phyloP scores from a whole-genome alignment of 1,140 invertebrate species.

The Sminthurinus signatus region DNA sequence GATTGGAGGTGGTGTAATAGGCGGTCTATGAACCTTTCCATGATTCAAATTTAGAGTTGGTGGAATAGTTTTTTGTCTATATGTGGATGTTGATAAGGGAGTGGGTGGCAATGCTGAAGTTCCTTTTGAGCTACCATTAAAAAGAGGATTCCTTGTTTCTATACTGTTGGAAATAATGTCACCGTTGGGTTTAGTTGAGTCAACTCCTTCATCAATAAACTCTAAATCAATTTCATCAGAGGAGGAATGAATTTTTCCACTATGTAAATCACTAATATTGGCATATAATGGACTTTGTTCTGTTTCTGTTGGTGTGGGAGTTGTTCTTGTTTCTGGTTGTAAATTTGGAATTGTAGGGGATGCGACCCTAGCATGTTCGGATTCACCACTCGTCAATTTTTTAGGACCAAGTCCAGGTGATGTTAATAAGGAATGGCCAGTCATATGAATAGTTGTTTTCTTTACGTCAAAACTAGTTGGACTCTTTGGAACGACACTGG shows the following conservation, averaged over 20 bases:
- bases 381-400: constrained; percentile 19
- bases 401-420: constrained; percentile 32
- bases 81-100: not conserved
- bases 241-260: constrained; percentile 11
- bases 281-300: constrained; percentile 34
- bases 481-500: constrained; percentile 26
- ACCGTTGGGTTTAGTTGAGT: constrained; percentile 2
- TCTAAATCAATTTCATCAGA: constrained; percentile 27
- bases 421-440: constrained; percentile 73
- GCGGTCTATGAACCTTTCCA: constrained; percentile 4
- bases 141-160: constrained; percentile 29
- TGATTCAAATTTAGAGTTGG: constrained; percentile 35
- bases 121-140: constrained; percentile 4
- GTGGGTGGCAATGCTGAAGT: constrained; percentile 18
- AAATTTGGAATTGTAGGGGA: no score
- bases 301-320: constrained; percentile 11
- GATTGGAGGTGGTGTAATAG: constrained; percentile 26
- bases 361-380: not conserved
- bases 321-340: no score
- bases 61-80: constrained; percentile 22
- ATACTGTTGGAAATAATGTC: not conserved
- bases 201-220: constrained; percentile 26
- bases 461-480: constrained; percentile 52
- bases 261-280: constrained; percentile 37
- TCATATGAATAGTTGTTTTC: constrained; percentile 90